Conservation (phyloP, 1,140 invertebrate genomes). For the Oncopodura yosiiana region DNA sequence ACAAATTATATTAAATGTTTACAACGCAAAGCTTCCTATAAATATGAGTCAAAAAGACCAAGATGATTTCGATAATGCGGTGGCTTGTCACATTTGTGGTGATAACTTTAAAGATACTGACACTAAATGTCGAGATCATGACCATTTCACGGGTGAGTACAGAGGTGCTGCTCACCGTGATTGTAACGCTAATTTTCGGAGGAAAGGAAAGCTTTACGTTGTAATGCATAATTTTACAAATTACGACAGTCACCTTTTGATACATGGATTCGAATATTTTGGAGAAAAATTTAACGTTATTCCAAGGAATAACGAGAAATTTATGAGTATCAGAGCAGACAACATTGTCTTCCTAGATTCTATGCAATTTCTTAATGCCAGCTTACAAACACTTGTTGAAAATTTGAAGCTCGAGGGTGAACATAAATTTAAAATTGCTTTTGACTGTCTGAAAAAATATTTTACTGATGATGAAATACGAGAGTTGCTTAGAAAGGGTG, state of each 20-base stretch:
- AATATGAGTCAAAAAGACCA: not conserved
- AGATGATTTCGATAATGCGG: not conserved
- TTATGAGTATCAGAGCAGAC: conserved; percentile 7
- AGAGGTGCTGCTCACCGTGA: not conserved
- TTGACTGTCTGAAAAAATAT: no score
- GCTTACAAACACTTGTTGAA: conserved; percentile 2
- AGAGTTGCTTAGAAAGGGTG: conserved; percentile 8
- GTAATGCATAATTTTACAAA: conserved; percentile 13
- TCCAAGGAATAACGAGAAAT: conserved; percentile 15
- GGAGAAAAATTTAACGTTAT: conserved; percentile 9
- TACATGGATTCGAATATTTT: conserved; percentile 10
- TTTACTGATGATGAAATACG: no score
- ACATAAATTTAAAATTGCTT: no score
- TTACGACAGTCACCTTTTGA: conserved; percentile 19
- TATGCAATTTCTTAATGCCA: conserved; percentile 4
- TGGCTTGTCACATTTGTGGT: conserved; percentile 7
- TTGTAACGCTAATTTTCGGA: conserved; percentile 5
- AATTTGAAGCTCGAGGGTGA: no score
- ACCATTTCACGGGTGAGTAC: not conserved
- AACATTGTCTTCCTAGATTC: conserved; percentile 17
- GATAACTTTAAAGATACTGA: not conserved
- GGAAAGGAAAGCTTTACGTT: not conserved
- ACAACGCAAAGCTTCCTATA: not conserved
- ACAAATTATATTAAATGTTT: not conserved
- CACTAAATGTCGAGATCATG: conserved; percentile 1